Evolutionary conservation across 2,888 invertebrate species (phyloP).

Genomic region (Herminia tarsipennalis): DNA sequence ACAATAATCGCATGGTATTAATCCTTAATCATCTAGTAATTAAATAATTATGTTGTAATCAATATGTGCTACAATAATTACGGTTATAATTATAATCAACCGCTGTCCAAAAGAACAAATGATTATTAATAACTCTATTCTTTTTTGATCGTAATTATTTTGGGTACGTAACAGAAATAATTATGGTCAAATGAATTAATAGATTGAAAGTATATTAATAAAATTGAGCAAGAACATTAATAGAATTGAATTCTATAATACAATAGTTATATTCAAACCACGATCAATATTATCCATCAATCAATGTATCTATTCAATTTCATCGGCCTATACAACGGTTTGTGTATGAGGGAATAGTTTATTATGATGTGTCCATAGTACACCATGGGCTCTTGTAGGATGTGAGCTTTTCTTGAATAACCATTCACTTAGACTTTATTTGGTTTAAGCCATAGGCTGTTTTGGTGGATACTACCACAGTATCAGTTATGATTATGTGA

Average conservation of each 20-base stretch:
- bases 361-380: too few species aligned
- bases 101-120: slow-evolving; percentile 11
- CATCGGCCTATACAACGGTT: too few species aligned
- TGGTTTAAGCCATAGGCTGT: too few species aligned
- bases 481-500: too few species aligned
- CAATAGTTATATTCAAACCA: neutral
- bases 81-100: slow-evolving; percentile 22
- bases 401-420: too few species aligned
- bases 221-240: neutral
- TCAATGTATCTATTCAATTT: too few species aligned
- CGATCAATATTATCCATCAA: too few species aligned
- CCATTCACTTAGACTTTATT: too few species aligned
- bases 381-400: too few species aligned
- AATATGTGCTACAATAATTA: slow-evolving; percentile 25
- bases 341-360: too few species aligned
- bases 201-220: neutral
- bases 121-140: slow-evolving; percentile 11
- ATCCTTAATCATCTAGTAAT: slow-evolving; percentile 27
- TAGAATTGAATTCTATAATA: neutral
- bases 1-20: slow-evolving; percentile 28
- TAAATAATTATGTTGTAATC: slow-evolving; percentile 31
- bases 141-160: neutral
- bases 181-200: neutral
- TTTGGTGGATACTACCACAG: too few species aligned
- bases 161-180: neutral